A percentile compares a stretch with the other conserved stretches of the same genome.
Conservation (phyloP, 1,140 invertebrate genomes). For the Drosophila varians region DNA sequence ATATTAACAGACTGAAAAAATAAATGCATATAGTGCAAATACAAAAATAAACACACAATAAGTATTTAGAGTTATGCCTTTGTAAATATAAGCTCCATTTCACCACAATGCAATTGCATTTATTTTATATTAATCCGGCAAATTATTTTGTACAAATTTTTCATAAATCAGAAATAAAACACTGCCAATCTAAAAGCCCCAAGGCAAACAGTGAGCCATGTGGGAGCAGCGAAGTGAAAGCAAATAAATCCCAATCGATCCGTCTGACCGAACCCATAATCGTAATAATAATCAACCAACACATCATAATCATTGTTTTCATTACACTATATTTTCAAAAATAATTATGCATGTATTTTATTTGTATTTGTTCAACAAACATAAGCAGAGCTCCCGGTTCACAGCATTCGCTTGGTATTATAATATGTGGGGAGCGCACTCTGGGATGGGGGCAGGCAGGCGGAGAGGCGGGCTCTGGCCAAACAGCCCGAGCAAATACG, state of each 20-base stretch:
- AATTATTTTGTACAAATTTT: constrained; percentile 31
- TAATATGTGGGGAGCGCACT: constrained; percentile 1
- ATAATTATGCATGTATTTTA: constrained; percentile 83
- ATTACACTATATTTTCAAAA: constrained; percentile 81
- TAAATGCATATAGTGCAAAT: constrained; percentile 1
- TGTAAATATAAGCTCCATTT: constrained; percentile 3
- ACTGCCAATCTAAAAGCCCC: constrained; percentile 3
- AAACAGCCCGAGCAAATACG: constrained; percentile 64
- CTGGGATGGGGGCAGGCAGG: constrained; percentile 8
- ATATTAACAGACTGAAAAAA: not conserved
- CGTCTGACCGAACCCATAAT: constrained; percentile 51
- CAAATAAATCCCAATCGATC: constrained; percentile 57
- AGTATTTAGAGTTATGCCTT: not conserved
- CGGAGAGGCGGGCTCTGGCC: too few relatives aligned
- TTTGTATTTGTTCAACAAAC: constrained; percentile 82
- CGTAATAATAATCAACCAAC: constrained; percentile 67
- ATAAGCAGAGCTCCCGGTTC: constrained; percentile 47
- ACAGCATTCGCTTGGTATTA: constrained; percentile 26
- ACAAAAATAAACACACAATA: not conserved
- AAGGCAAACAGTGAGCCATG: constrained; percentile 21
- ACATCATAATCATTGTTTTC: constrained; percentile 71
- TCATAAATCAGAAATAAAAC: constrained; percentile 33
- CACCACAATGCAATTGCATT: constrained; percentile 10
- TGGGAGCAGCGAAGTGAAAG: constrained; percentile 42
- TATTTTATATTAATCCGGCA: constrained; percentile 43